Evolutionary conservation across 2,888 invertebrate species (phyloP).

Genomic region (Auanema freiburgensis): DNA sequence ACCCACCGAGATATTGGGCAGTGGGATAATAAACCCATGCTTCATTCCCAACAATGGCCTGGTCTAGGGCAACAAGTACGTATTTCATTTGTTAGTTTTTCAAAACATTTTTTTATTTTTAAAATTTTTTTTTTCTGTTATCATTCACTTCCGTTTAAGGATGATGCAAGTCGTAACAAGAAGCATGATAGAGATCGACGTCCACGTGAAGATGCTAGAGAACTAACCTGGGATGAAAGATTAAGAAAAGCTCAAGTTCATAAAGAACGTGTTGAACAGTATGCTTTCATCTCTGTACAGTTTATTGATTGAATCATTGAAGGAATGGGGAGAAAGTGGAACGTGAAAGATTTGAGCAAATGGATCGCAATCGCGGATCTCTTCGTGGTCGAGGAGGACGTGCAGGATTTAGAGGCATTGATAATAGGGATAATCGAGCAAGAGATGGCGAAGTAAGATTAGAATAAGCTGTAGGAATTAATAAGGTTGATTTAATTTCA

Average conservation of each 20-base stretch:
- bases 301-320: too few species aligned
- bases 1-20: too few species aligned
- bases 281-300: neutral
- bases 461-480: too few species aligned
- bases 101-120: neutral
- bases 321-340: too few species aligned
- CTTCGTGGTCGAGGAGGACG: neutral
- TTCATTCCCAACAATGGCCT: conserved; percentile 6
- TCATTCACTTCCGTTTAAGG: neutral
- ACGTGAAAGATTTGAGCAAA: neutral
- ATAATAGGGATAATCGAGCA: neutral
- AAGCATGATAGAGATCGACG: conserved; percentile 16
- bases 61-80: conserved; percentile 7
- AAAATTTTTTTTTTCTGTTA: neutral
- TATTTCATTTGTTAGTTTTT: conserved; percentile 1
- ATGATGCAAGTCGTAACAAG: neutral
- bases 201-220: conserved; percentile 25
- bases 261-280: conserved; percentile 31
- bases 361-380: neutral
- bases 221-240: conserved; percentile 48
- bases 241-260: conserved; percentile 40
- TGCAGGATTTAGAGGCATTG: neutral
- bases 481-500: too few species aligned
- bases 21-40: neutral
- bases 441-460: neutral